phyloP scores from a whole-genome alignment of 92 coral and sea anemone genomes.

The Montipora capitata region DNA sequence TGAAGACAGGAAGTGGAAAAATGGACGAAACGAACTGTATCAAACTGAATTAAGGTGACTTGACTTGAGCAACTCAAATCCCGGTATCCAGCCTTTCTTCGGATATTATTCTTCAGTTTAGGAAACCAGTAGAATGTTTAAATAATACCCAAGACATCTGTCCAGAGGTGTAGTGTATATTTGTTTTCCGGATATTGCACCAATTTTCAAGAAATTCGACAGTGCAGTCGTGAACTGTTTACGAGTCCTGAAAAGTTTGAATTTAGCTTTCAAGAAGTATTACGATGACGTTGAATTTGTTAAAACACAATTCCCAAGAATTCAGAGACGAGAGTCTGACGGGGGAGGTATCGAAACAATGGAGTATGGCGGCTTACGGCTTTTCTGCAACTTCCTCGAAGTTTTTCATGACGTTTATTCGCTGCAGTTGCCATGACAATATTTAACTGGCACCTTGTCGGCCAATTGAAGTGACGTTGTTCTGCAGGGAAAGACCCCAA shows the following conservation, averaged over 20 bases:
- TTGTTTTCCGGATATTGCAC: no score
- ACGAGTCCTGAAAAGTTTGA: not conserved
- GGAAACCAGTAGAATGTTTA: not conserved
- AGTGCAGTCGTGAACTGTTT: no score
- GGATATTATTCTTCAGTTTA: not conserved
- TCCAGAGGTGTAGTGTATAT: no score
- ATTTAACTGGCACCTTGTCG: slow-evolving; percentile 49
- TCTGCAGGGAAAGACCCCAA: slow-evolving; percentile 53
- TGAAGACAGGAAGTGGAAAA: not conserved
- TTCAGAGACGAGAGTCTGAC: not conserved
- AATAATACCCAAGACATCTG: no score
- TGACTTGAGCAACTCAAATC: not conserved
- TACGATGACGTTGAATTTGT: not conserved
- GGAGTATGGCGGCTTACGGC: no score
- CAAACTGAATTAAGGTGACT: not conserved
- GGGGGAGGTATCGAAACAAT: not conserved
- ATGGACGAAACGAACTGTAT: not conserved
- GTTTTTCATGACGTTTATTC: slow-evolving; percentile 32
- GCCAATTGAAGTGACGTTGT: slow-evolving; percentile 45
- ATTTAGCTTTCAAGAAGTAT: not conserved
- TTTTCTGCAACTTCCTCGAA: slow-evolving; percentile 45
- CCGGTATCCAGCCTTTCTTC: not conserved
- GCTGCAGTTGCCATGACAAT: slow-evolving; percentile 18
- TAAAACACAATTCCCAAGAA: not conserved
- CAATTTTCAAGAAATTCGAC: no score